Evolutionary conservation across 2,888 invertebrate genomes (phyloP), one percentile per base, ranked within the genome.

Genomic region (Anagyrus pseudococci): DNA sequence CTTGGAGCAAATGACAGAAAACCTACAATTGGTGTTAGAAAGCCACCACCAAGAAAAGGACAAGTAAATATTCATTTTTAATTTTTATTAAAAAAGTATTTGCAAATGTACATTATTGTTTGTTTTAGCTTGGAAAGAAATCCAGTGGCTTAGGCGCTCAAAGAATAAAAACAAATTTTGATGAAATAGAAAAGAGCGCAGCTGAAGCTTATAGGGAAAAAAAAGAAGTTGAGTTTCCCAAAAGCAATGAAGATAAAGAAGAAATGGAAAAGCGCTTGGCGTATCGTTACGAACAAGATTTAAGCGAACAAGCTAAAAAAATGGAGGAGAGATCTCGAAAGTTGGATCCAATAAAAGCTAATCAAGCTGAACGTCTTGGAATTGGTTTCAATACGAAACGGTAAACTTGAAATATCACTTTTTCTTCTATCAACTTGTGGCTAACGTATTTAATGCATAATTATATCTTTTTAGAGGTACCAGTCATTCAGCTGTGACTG

Each of bases 161-260:
- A 54, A 93, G 94, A 80, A 95, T 98, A 25, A 92, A 92, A 74
- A 88, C 95, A 3, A 95, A 98, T 83, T 99, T 99, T 81, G 93
- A 93, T 19, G 97, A 96, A 76, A 88, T 98, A 66, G 98, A 98
- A 82, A 89, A 90, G 68, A 92, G 93, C 75, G 97, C 96, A 6
- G 90, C 90, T 73, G 85, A 92, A 81, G 89, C 91, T 2, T 93
- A 67, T 20, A 65, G 72, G 63, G 67, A 75, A 69, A 49, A 59
- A 0, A 67, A 72, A 62, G 81, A 82, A 47, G 43, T 58, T 23
- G 77, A 80, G 40, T 78, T 80, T n/a, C 77, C 79, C 26, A 82
- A 82, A 63, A 83, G 83, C 60, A 72, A 77, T 10, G 77, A 80
- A 46, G 83, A 83, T 40, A 86, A 87, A 75, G 89, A 90, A 74